phyloP scores from a whole-genome alignment of 2,888 invertebrate species.

The Phania funesta region DNA sequence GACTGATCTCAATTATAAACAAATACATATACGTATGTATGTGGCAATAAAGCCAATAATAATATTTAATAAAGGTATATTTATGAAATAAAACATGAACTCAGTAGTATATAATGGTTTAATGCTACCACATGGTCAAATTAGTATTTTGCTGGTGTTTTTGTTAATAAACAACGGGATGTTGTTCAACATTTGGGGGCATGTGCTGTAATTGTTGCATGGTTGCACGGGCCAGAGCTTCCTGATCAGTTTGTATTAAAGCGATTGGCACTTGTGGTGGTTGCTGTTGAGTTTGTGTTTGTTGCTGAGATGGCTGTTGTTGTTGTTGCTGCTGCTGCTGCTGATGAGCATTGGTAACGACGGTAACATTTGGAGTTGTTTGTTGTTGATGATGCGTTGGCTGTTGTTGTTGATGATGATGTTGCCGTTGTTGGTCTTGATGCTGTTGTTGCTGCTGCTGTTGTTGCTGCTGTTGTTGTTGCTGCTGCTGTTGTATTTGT shows the following conservation, averaged over 20 bases:
- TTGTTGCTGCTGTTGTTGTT: conserved; percentile 75
- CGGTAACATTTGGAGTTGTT: conserved; percentile 70
- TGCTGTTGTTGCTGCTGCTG: conserved; percentile 73
- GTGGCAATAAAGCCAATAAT: too few species aligned
- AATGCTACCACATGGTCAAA: conserved; percentile 63
- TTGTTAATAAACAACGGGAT: conserved; percentile 80
- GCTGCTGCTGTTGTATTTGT: conserved; percentile 74
- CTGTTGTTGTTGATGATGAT: conserved; percentile 72
- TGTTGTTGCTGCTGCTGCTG: conserved; percentile 75
- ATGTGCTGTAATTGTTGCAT: conserved; percentile 80
- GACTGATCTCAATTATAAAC: background rate
- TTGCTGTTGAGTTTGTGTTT: conserved; percentile 74
- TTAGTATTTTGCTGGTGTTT: conserved; percentile 41
- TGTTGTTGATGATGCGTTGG: conserved; percentile 73
- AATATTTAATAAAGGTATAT: too few species aligned
- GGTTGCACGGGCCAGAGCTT: conserved; percentile 78
- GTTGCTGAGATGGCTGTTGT: conserved; percentile 62
- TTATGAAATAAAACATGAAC: background rate
- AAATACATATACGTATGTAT: too few species aligned
- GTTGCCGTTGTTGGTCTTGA: conserved; percentile 75
- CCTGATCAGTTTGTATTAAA: conserved; percentile 78
- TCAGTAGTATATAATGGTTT: background rate
- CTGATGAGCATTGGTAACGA: conserved; percentile 70
- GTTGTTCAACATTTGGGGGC: conserved; percentile 79
- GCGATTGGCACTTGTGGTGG: conserved; percentile 79